Evolutionary conservation across 1,140 invertebrate genomes (phyloP).

Genomic region (Solenopsis invicta): DNA sequence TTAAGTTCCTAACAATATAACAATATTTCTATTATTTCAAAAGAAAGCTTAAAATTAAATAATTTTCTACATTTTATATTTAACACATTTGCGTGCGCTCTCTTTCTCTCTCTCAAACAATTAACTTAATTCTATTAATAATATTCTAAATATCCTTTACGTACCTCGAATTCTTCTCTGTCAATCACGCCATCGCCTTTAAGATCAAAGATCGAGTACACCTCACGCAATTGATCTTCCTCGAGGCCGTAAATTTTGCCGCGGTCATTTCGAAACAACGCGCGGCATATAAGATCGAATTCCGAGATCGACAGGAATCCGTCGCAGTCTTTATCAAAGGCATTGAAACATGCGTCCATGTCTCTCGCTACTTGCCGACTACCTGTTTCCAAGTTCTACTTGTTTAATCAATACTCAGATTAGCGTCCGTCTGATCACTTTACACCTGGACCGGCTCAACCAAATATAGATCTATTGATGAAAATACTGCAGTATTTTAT

Average conservation of each 20-base stretch:
- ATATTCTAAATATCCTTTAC: conserved; percentile 53
- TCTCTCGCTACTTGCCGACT: conserved; percentile 79
- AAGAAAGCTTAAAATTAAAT: neutral
- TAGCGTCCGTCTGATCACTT: conserved; percentile 39
- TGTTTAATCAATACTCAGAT: conserved; percentile 85
- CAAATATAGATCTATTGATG: conserved; percentile 38
- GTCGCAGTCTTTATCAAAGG: conserved; percentile 95
- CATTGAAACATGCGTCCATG: conserved; percentile 95
- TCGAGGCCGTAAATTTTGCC: conserved; percentile 94
- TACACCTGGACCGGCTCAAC: conserved; percentile 34
- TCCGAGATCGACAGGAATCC: conserved; percentile 92
- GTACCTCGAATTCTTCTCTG: conserved; percentile 92
- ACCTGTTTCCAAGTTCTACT: conserved; percentile 77
- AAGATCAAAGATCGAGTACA: conserved; percentile 93
- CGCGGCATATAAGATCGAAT: conserved; percentile 93
- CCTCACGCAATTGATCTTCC: conserved; percentile 91
- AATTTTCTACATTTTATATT: neutral
- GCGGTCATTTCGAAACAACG: conserved; percentile 94
- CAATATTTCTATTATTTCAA: neutral
- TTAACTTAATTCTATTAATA: neutral
- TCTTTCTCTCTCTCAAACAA: neutral
- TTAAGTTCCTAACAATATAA: neutral
- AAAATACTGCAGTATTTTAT: conserved; percentile 58
- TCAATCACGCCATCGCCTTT: conserved; percentile 93
- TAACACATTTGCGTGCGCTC: neutral